These are phyloP conservation scores for Chromoteleia sp. DNA, from an alignment of 2,888 invertebrate genomes.

Conservation along the genomic window DNA sequence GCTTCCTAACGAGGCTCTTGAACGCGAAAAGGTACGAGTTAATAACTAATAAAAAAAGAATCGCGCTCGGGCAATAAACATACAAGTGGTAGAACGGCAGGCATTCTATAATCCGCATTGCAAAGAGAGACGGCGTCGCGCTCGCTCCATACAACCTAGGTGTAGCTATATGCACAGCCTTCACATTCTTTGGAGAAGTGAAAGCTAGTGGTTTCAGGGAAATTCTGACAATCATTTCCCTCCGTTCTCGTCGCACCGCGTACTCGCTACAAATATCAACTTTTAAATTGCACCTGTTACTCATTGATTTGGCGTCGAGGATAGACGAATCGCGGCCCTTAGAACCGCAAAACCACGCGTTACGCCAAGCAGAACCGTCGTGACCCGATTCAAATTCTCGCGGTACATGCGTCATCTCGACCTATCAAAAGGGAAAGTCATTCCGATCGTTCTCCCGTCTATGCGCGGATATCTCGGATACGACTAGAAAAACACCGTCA, in stretches of 20 bases:
- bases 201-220: constrained; percentile 82
- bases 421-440: constrained; percentile 72
- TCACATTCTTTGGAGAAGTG: constrained; percentile 83
- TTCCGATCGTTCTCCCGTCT: constrained; percentile 68
- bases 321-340: constrained; percentile 18
- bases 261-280: constrained; percentile 49
- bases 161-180: constrained; percentile 78
- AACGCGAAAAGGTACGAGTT: constrained; percentile 32
- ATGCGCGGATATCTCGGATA: constrained; percentile 51
- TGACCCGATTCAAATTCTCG: constrained; percentile 71
- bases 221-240: constrained; percentile 77
- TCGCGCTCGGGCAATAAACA: constrained; percentile 36
- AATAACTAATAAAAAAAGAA: constrained; percentile 34
- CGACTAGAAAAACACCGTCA: constrained; percentile 53
- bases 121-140: constrained; percentile 63
- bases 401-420: constrained; percentile 70
- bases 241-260: constrained; percentile 33
- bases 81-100: constrained; percentile 51
- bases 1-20: constrained; percentile 10
- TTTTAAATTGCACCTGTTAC: constrained; percentile 55
- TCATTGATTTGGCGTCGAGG: constrained; percentile 38
- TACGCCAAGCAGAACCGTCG: constrained; percentile 55
- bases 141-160: constrained; percentile 61
- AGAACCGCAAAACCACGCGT: constrained; percentile 49
- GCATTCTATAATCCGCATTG: constrained; percentile 64